A percentile compares a stretch with the other conserved stretches of the same genome.
Conservation (phyloP, 2,797 vertebrate genomes). For the Lemur catta region DNA sequence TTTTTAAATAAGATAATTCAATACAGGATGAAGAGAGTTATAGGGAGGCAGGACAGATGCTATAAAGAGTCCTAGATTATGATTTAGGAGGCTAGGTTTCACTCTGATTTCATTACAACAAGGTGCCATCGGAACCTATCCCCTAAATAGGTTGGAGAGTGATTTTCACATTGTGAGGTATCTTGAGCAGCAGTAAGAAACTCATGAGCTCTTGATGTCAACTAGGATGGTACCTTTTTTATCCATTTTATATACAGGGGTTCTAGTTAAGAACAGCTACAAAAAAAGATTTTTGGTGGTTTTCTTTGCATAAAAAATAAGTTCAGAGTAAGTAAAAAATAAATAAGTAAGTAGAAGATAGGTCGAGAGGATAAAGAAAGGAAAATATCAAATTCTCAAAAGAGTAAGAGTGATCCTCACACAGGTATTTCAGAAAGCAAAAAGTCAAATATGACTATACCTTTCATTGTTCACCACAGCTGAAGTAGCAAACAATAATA, state of each 20-base stretch:
- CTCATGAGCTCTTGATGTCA: background rate
- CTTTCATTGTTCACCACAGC: background rate
- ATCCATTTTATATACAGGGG: background rate
- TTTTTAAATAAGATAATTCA: background rate
- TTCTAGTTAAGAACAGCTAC: background rate
- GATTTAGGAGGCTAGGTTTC: background rate
- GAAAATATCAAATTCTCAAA: background rate
- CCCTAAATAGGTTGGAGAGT: background rate
- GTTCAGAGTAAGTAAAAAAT: background rate
- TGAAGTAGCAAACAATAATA: background rate
- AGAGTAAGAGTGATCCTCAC: background rate
- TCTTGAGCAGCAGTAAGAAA: background rate
- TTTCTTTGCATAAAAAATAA: constrained; percentile 12
- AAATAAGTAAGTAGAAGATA: background rate
- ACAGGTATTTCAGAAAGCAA: background rate
- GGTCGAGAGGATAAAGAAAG: background rate
- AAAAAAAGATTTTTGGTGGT: background rate
- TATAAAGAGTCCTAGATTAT: background rate
- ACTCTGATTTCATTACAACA: background rate
- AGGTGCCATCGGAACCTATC: background rate
- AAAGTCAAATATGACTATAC: background rate
- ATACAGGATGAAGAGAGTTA: background rate
- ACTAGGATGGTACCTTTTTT: background rate
- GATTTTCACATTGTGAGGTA: background rate
- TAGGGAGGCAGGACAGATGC: background rate